These are phyloP conservation scores for Cantharis nigra DNA, from an alignment of 2,888 invertebrate genomes.

Conservation along the genomic window DNA sequence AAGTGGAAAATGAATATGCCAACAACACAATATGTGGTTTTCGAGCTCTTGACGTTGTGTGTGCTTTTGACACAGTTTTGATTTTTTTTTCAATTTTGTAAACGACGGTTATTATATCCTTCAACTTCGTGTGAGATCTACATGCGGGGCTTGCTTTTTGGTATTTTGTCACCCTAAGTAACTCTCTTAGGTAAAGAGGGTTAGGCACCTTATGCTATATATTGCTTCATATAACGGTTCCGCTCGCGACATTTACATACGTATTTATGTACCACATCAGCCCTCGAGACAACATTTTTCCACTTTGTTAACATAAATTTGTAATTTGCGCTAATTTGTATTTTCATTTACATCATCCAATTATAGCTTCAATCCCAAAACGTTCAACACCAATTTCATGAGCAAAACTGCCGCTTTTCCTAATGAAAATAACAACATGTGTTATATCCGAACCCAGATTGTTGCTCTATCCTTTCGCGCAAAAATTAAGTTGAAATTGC, in stretches of 20 bases:
- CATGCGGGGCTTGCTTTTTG: slow-evolving; percentile 42
- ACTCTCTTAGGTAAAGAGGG: slow-evolving; percentile 42
- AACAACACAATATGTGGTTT: slow-evolving; percentile 45
- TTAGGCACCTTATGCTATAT: slow-evolving; percentile 42
- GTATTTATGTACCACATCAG: slow-evolving; percentile 5
- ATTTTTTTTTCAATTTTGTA: slow-evolving; percentile 27
- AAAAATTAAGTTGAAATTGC: neutral
- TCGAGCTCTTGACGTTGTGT: slow-evolving; percentile 32
- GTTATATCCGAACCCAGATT: too few species aligned
- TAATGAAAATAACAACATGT: too few species aligned
- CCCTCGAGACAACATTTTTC: neutral
- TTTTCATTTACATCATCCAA: neutral
- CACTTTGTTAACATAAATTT: neutral
- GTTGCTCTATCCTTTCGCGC: neutral
- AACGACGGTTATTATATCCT: neutral
- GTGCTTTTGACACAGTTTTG: slow-evolving; percentile 37
- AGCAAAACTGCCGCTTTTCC: too few species aligned
- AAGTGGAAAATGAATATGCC: slow-evolving; percentile 46
- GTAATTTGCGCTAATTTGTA: neutral
- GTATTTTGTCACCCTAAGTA: slow-evolving; percentile 46
- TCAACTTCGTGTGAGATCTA: neutral
- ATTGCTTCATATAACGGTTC: slow-evolving; percentile 32
- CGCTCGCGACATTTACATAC: slow-evolving; percentile 24
- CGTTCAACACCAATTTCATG: too few species aligned
- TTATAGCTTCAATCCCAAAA: neutral